phyloP scores from a whole-genome alignment of 2,888 invertebrate species.

The Syrista parreyssii region DNA sequence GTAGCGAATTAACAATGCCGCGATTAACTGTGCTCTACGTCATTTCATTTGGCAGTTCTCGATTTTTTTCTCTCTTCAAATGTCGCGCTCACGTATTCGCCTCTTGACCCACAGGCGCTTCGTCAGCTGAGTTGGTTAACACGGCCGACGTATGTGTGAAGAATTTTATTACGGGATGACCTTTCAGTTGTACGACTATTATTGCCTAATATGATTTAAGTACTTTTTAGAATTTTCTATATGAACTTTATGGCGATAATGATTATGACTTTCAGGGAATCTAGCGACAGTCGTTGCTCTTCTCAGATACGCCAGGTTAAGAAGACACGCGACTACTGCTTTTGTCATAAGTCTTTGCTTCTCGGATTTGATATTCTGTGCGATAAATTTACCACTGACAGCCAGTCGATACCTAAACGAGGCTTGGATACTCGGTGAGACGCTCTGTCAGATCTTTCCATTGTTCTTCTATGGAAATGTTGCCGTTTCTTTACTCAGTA shows the following conservation, averaged over 20 bases:
- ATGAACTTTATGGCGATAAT: background rate
- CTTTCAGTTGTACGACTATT: background rate
- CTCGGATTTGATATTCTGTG: slow-evolving; percentile 87
- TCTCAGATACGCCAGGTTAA: slow-evolving; percentile 80
- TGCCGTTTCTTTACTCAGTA: slow-evolving; percentile 86
- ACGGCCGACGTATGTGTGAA: background rate
- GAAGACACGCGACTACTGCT: slow-evolving; percentile 87
- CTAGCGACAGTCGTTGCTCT: slow-evolving; percentile 84
- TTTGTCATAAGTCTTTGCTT: slow-evolving; percentile 88
- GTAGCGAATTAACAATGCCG: background rate
- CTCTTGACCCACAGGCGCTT: background rate
- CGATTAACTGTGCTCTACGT: background rate
- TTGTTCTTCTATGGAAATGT: slow-evolving; percentile 92
- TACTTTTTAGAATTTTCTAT: background rate
- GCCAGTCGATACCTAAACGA: slow-evolving; percentile 85
- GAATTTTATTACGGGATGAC: background rate
- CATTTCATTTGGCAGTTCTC: background rate
- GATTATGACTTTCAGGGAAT: slow-evolving; percentile 73
- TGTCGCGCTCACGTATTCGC: background rate
- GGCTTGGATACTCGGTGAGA: slow-evolving; percentile 83
- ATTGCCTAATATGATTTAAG: background rate
- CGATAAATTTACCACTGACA: slow-evolving; percentile 85
- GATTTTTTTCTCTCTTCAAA: background rate
- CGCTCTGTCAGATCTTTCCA: slow-evolving; percentile 85
- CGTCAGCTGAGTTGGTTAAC: background rate